Base-by-base conservation (phyloP, 2,888 invertebrate species). In the Euplagia quadripunctaria region DNA sequence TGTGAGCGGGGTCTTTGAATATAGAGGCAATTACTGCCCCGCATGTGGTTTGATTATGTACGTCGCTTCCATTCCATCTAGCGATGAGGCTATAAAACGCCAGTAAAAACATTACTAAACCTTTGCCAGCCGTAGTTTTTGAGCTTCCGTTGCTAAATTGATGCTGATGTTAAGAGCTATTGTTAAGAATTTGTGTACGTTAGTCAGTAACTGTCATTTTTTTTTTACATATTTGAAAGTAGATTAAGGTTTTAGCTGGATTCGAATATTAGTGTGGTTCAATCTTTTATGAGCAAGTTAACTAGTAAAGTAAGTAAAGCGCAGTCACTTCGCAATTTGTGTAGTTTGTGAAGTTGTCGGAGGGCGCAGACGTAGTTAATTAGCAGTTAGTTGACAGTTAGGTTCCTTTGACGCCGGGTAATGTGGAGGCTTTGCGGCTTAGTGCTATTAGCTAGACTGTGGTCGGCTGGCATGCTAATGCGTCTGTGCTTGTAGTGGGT, bases 1-100 rank as follows among this genome's bases (percentile, higher is more conserved):
- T 95, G 95, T 94, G 95, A 95, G 94, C 93, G 93, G 61, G 91
- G 93, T 90, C 94, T 94, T 93, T 95, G 95, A 95, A 94, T 95
- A 93, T 93, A 88, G 94, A 96, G 94, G 95, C 95, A 95, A 96
- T 96, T 95, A 96, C 95, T 89, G 95, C 95, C 85, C 95, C 91
- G 95, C 95, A 95, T 95, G 96, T 94, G 95, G 96, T 94, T 95
- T 94, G 92, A 95, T 96, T 95, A 95, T 95, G 94, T 92, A 92
- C 93, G 92, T 90, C 87, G 92, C 88, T 83, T 92, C 89, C 92
- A 91, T 94, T 94, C 93, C 92, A 91, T 92, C 94, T 93, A 94
- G 93, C 92, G 93, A 91, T 88, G 92, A 87, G 90, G 90, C 90
- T 91, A 90, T 91, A 91, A 91, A 90, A 89, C 88, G 88, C 87